Base-by-base conservation (phyloP, 2,797 vertebrate genomes). In the Acipenser oxyrinchus region DNA sequence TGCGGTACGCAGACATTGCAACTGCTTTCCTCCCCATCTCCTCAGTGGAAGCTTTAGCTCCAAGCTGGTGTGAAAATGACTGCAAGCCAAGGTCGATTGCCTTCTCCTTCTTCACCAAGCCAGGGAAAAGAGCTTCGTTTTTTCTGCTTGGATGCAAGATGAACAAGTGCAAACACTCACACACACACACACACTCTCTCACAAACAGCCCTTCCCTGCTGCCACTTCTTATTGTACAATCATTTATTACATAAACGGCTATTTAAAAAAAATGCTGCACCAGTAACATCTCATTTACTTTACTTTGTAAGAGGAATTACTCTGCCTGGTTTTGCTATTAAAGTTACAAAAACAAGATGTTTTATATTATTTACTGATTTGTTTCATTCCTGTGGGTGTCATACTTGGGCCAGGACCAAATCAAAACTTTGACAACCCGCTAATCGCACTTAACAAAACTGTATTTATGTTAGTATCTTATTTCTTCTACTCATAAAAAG, bases 131-230 rank as follows among this genome's bases (percentile, higher is more conserved):
- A 73, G 69, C 66, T 78, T 52, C 64, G 76, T 78, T 81, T 75
- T 83, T 87, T 83, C 78, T 84, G 80, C 82, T 80, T 73, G 79
- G 72, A 78, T 81, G 80, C 82, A 81, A 86, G 78, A 82, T 79
- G 83, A 88, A 84, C 80, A 76, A 76, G 78, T 23, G 9, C 18
- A 6, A 15, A 23, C n/a, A 55, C 4, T 10, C 63, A 23, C 11
- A 13, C 37, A 6, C 48, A 8, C 12, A 11, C 64, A 10, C 55
- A 3, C 66, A 37, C 37, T 12, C 8, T 37, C 15, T 51, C 55
- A 58, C 63, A 23, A 11, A 37, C 6, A 5, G 48, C 63, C 68
- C 37, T 57, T 60, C 15, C 11, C 65, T 11, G 71, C 79, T 80
- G 76, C 74, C 49, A 0, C 66, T 79, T 81, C 82, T 80, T 66